These are phyloP conservation scores for Oxyruncus cristatus DNA, from an alignment of 2,113 vertebrate genomes.

Conservation along the genomic window DNA sequence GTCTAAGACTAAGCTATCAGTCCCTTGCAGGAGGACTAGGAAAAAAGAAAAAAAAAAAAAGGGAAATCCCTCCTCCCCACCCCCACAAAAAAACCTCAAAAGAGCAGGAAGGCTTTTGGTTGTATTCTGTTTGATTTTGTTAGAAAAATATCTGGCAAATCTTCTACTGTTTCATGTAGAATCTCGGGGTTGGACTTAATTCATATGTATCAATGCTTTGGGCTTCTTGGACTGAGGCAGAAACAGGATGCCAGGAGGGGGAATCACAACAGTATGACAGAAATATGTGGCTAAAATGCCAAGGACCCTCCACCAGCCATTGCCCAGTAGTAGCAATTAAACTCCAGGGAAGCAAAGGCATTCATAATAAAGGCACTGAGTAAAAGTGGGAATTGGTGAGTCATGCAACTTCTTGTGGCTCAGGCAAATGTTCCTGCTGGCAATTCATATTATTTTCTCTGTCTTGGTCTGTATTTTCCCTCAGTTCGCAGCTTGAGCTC, in stretches of 20 bases:
- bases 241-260: accelerated
- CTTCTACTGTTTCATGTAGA: accelerated
- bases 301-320: not conserved
- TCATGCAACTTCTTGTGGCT: not conserved
- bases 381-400: not conserved
- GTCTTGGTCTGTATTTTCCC: not conserved
- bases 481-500: not conserved
- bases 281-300: not conserved
- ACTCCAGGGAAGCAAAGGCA: not conserved
- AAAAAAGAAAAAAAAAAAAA: not conserved
- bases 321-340: not conserved
- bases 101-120: accelerated
- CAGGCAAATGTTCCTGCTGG: not conserved
- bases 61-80: no score
- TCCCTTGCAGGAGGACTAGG: not conserved
- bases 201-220: accelerated
- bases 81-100: not conserved
- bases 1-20: not conserved
- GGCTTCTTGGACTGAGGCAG: not conserved
- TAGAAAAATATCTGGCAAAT: not conserved
- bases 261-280: not conserved
- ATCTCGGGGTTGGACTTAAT: not conserved
- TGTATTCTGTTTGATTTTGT: not conserved
- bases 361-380: not conserved
- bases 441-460: not conserved